Conservation (phyloP, 1,140 invertebrate species). For the Orius insidiosus region DNA sequence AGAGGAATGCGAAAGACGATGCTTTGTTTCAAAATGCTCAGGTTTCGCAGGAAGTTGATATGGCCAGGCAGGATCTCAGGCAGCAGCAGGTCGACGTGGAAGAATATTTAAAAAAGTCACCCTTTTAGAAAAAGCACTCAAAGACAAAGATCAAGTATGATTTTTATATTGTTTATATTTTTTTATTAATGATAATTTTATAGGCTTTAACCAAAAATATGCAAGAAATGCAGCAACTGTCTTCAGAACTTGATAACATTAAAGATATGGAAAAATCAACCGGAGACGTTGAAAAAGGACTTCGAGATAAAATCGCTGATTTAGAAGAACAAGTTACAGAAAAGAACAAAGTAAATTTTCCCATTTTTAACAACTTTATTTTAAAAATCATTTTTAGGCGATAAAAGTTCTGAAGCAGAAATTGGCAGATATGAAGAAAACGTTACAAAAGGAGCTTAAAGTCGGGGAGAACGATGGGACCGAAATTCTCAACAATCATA, state of each 20-base stretch:
- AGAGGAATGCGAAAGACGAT: slow-evolving; percentile 41
- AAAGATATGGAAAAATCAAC: slow-evolving; percentile 16
- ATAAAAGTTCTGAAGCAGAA: slow-evolving; percentile 75
- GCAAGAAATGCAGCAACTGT: not conserved
- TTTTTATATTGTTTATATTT: no score
- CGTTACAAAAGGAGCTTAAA: slow-evolving; percentile 64
- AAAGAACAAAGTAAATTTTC: slow-evolving; percentile 60
- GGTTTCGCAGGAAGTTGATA: slow-evolving; percentile 62
- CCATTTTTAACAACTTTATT: no score
- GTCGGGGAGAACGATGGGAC: slow-evolving; percentile 4
- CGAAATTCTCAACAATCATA: slow-evolving; percentile 9
- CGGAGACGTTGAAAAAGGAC: slow-evolving; percentile 28
- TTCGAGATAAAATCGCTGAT: slow-evolving; percentile 41
- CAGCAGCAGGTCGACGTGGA: slow-evolving; percentile 39
- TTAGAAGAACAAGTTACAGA: slow-evolving; percentile 59
- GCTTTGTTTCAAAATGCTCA: slow-evolving; percentile 62
- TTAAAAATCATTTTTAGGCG: slow-evolving; percentile 45
- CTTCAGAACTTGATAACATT: slow-evolving; percentile 30
- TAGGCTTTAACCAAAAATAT: not conserved
- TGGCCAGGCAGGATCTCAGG: slow-evolving; percentile 48
- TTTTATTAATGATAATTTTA: no score
- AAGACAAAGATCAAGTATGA: slow-evolving; percentile 19
- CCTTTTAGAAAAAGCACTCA: slow-evolving; percentile 25
- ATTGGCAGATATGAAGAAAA: slow-evolving; percentile 76
- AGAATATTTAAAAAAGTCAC: slow-evolving; percentile 32